These are phyloP conservation scores for Elephas maximus DNA, from an alignment of 2,113 vertebrate species.

Conservation along the genomic window DNA sequence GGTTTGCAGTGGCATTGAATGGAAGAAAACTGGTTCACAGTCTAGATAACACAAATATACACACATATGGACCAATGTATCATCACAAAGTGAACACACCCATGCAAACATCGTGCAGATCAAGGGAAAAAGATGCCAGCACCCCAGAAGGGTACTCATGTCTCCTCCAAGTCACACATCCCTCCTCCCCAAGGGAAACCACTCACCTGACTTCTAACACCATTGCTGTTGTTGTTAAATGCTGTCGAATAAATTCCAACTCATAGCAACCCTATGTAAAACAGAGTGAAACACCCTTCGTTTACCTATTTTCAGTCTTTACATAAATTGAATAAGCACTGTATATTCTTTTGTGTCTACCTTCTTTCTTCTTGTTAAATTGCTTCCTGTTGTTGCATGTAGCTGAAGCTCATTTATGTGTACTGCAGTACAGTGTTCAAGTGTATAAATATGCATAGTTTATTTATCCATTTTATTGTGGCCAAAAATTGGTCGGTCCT, in stretches of 20 bases:
- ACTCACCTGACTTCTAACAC: not conserved
- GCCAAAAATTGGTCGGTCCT: not conserved
- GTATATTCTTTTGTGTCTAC: not conserved
- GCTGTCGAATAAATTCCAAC: too few relatives aligned
- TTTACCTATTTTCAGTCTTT: not conserved
- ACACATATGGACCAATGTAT: not conserved
- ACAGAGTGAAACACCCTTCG: not conserved
- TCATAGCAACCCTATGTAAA: too few relatives aligned
- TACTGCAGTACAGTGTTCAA: not conserved
- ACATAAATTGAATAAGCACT: not conserved
- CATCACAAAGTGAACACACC: not conserved
- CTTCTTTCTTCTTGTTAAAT: conserved; percentile 44
- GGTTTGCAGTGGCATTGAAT: not conserved
- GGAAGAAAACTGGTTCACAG: not conserved
- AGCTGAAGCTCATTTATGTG: not conserved
- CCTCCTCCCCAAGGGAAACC: not conserved
- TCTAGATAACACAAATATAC: not conserved
- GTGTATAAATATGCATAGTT: not conserved
- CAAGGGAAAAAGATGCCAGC: not conserved
- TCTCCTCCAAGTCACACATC: not conserved
- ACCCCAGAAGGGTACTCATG: not conserved
- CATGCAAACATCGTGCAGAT: not conserved
- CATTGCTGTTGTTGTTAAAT: not conserved
- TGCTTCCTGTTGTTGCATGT: not conserved
- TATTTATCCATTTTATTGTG: not conserved